A percentile compares a stretch with the other conserved stretches of the same genome.
Conservation (phyloP, 2,113 vertebrate genomes). For the Poeciliopsis occidentalis region DNA sequence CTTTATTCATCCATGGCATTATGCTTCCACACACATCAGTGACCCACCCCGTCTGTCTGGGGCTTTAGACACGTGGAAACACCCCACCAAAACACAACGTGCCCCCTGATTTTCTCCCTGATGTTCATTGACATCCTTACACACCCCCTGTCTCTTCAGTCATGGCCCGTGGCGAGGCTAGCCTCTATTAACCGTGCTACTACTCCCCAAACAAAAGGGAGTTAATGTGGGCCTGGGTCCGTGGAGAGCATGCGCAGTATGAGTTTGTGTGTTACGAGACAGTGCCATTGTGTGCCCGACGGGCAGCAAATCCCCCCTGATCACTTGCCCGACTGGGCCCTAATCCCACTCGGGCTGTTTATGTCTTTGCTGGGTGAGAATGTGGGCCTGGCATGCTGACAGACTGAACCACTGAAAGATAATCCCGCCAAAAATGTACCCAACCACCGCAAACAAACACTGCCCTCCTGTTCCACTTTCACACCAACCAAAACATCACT, state of each 20-base stretch:
- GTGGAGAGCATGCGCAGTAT: slow-evolving; percentile 67
- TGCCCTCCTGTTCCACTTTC: slow-evolving; percentile 31
- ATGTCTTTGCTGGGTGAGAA: slow-evolving; percentile 76
- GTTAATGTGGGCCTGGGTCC: slow-evolving; percentile 67
- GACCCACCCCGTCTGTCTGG: slow-evolving; percentile 69
- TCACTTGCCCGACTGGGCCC: slow-evolving; percentile 70
- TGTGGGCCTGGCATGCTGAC: slow-evolving; percentile 69
- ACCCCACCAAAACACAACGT: slow-evolving; percentile 64
- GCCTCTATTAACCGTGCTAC: slow-evolving; percentile 60
- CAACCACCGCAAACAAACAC: slow-evolving; percentile 44
- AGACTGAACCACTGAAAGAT: slow-evolving; percentile 46
- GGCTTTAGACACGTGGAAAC: slow-evolving; percentile 66
- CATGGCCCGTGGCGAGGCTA: slow-evolving; percentile 42
- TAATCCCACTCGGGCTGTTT: slow-evolving; percentile 77
- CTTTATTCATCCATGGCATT: slow-evolving; percentile 66
- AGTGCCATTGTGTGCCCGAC: slow-evolving; percentile 71
- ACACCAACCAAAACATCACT: slow-evolving; percentile 37
- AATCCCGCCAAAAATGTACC: slow-evolving; percentile 27
- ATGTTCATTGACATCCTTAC: slow-evolving; percentile 44
- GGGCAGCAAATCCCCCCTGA: slow-evolving; percentile 79
- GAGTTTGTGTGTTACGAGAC: slow-evolving; percentile 62
- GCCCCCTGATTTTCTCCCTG: slow-evolving; percentile 41
- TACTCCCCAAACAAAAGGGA: slow-evolving; percentile 73
- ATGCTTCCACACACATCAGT: slow-evolving; percentile 55
- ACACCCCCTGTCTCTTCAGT: slow-evolving; percentile 48